A percentile compares a stretch with the other conserved stretches of the same genome.
Conservation (phyloP, 37 sponge, comb jelly and placozoan genomes). For the Oopsacas minuta region DNA sequence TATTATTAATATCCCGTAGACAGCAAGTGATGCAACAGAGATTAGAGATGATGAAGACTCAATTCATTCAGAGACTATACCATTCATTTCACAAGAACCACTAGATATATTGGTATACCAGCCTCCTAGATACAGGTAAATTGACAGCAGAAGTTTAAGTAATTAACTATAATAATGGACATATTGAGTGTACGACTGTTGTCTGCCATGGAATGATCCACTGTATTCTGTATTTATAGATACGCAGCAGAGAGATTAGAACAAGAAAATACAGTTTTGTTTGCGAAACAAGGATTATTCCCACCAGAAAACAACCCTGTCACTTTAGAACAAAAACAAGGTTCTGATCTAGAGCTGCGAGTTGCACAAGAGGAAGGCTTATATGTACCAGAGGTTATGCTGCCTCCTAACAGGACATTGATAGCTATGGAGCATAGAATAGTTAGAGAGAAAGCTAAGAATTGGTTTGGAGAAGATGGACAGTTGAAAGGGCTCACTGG, state of each 20-base stretch:
- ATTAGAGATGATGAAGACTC: background rate
- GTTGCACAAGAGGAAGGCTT: background rate
- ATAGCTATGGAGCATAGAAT: background rate
- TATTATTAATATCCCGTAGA: no score
- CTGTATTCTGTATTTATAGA: no score
- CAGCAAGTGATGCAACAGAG: background rate
- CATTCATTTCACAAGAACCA: background rate
- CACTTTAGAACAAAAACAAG: background rate
- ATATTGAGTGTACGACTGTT: no score
- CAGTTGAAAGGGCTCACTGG: background rate
- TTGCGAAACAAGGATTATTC: background rate
- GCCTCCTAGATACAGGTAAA: background rate
- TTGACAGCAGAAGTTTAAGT: background rate
- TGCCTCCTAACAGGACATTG: background rate
- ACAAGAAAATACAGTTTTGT: background rate
- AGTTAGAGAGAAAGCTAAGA: background rate
- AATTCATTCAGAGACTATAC: background rate
- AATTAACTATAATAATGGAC: background rate
- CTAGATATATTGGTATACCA: background rate
- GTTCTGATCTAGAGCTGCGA: background rate
- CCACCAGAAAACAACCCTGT: background rate
- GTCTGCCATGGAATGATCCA: no score
- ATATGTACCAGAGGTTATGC: background rate
- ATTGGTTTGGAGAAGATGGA: conserved; percentile 1
- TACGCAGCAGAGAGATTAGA: background rate